Conservation (phyloP, 2,113 vertebrate species). For the Nycticebus coucang region DNA sequence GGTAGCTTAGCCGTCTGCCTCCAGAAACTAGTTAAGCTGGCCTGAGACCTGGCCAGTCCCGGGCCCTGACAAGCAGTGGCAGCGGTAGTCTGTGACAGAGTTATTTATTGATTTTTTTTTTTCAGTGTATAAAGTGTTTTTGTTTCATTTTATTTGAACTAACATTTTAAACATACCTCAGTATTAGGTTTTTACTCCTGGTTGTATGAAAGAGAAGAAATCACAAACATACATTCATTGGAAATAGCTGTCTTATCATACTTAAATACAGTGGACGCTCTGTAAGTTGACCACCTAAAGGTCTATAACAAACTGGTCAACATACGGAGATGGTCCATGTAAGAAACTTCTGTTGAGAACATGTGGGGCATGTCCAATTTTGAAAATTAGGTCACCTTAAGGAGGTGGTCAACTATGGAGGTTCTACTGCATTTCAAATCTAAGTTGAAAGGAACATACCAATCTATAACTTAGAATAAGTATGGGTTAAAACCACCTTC, state of each 20-base stretch:
- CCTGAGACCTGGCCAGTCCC: no score
- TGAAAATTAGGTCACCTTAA: no score
- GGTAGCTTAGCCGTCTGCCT: no score
- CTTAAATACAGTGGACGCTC: background rate
- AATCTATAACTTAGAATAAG: background rate
- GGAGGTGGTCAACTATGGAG: no score
- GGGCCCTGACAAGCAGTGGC: no score
- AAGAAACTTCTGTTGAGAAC: no score
- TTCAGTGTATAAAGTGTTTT: background rate
- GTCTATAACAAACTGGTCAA: no score
- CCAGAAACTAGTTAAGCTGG: no score
- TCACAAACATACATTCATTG: background rate
- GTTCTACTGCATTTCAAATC: background rate
- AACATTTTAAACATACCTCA: background rate
- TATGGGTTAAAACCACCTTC: background rate
- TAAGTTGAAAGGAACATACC: slow-evolving; percentile 19
- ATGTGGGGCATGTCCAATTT: no score
- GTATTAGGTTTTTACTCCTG: background rate
- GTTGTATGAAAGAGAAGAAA: slow-evolving; percentile 1
- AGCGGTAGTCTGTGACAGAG: no score
- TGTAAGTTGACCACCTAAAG: no score
- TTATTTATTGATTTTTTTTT: background rate
- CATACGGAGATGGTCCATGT: no score
- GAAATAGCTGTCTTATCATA: background rate
- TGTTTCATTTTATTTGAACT: slow-evolving; percentile 24